Evolutionary conservation across 2,797 vertebrate species (phyloP).

Genomic region (Gallirallus australis): DNA sequence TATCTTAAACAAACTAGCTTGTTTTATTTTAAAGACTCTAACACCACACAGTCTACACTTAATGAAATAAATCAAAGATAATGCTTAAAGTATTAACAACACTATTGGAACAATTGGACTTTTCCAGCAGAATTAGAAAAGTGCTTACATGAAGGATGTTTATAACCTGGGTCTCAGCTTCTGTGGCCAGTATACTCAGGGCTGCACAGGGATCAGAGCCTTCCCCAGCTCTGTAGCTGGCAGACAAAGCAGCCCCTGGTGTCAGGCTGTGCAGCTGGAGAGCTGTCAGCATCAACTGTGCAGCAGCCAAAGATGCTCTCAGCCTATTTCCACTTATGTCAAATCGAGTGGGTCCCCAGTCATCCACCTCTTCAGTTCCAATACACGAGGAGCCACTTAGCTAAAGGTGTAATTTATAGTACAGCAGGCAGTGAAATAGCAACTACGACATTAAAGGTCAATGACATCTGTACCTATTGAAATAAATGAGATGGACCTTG

Average conservation of each 20-base stretch:
- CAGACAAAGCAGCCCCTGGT: neutral
- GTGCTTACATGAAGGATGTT: neutral
- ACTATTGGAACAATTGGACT: neutral
- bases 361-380: neutral
- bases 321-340: neutral
- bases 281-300: accelerated
- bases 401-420: neutral
- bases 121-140: neutral
- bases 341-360: neutral
- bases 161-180: neutral
- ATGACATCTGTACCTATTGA: neutral
- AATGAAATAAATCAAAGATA: neutral
- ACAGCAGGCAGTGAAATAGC: neutral
- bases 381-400: neutral
- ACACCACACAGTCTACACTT: neutral
- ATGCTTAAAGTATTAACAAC: neutral
- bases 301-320: neutral
- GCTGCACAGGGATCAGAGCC: neutral
- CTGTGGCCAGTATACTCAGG: neutral
- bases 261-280: neutral
- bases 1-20: neutral
- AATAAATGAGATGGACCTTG: neutral
- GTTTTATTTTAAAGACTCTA: neutral
- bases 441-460: neutral
- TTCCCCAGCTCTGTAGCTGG: neutral